These are phyloP conservation scores for Agonopterix arenella DNA, from an alignment of 2,888 invertebrate genomes.

Conservation along the genomic window DNA sequence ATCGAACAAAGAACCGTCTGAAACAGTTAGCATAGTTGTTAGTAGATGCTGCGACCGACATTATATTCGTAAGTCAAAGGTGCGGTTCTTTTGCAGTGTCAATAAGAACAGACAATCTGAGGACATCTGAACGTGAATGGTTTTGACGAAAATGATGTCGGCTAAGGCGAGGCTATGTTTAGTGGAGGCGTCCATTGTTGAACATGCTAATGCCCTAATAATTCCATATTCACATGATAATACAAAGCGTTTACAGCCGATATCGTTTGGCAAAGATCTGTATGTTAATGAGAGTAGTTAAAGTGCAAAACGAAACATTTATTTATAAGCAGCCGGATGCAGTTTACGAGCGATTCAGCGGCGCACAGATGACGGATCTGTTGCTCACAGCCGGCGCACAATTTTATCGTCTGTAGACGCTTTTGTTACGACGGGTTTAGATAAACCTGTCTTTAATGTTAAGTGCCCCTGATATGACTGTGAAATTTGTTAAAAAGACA, in stretches of 20 bases:
- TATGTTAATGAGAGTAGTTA: no score
- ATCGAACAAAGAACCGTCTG: background rate
- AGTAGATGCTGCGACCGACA: background rate
- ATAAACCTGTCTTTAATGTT: background rate
- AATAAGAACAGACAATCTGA: no score
- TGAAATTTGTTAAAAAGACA: background rate
- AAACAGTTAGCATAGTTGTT: background rate
- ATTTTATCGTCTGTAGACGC: background rate
- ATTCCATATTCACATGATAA: no score
- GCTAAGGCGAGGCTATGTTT: background rate
- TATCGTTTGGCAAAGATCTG: no score
- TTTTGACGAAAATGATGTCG: background rate
- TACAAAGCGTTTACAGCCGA: no score
- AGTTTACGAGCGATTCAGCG: no score
- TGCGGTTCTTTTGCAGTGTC: no score
- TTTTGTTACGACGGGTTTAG: background rate
- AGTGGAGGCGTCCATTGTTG: background rate
- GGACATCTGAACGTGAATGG: no score
- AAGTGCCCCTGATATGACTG: slow-evolving; percentile 1
- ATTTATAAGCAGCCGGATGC: no score
- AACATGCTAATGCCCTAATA: no score
- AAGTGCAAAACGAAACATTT: no score
- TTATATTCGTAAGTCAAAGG: background rate
- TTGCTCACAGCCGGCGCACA: background rate
- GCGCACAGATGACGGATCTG: no score